These are phyloP conservation scores for Mesocricetus auratus DNA, from an alignment of 2,113 vertebrate species.

Conservation along the genomic window DNA sequence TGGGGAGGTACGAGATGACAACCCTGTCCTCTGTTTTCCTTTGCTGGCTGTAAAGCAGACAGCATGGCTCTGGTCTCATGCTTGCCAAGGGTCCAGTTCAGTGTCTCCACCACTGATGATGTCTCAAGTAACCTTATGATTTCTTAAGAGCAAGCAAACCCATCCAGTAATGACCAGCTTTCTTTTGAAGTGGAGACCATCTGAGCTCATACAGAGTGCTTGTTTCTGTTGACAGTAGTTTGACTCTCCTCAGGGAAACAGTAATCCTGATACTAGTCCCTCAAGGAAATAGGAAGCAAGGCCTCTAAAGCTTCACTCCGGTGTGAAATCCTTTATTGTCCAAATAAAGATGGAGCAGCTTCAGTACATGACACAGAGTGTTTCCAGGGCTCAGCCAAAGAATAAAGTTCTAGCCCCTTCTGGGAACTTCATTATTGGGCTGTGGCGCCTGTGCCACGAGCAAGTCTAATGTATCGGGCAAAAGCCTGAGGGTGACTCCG, in stretches of 20 bases:
- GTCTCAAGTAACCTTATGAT: background rate
- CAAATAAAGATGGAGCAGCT: background rate
- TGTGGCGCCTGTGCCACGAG: too few relatives aligned
- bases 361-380: background rate
- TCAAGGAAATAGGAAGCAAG: constrained; percentile 15
- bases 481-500: background rate
- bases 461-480: too few relatives aligned
- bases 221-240: background rate
- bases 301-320: background rate
- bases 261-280: background rate
- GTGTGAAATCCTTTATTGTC: background rate
- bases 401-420: background rate
- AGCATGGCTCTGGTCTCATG: background rate
- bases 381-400: background rate
- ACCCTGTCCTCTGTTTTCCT: background rate
- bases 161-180: background rate
- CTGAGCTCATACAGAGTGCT: background rate
- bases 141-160: background rate
- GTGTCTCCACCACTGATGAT: background rate
- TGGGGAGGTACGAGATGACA: too few relatives aligned
- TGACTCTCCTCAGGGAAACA: background rate
- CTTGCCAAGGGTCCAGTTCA: background rate
- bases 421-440: background rate
- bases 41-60: background rate
- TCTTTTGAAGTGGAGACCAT: constrained; percentile 28